These are phyloP conservation scores for Lamellibrachia columna DNA, from an alignment of 2,888 invertebrate genomes.

Conservation along the genomic window DNA sequence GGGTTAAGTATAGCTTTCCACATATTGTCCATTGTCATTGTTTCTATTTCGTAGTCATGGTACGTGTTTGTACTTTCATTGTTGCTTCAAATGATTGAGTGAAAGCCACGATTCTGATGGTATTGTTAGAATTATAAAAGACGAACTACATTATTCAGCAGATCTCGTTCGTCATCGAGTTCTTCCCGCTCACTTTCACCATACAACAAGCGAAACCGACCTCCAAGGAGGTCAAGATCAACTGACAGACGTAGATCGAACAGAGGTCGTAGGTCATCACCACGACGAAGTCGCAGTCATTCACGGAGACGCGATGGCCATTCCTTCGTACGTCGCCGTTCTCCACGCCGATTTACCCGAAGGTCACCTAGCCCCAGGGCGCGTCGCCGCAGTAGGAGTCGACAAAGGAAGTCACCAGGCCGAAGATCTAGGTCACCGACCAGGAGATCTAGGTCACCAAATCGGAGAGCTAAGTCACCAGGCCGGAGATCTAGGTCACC, in stretches of 20 bases:
- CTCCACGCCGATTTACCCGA: neutral
- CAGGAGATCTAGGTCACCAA: neutral
- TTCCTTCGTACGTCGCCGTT: neutral
- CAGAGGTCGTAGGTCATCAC: neutral
- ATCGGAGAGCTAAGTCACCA: neutral
- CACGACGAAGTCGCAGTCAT: constrained; percentile 10
- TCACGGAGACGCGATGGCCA: neutral
- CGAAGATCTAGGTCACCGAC: neutral
- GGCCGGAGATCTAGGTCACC: neutral
- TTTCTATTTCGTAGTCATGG: no score
- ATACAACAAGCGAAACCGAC: constrained; percentile 10
- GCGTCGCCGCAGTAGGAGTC: neutral
- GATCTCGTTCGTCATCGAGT: neutral
- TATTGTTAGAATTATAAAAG: no score
- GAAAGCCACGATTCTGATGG: no score
- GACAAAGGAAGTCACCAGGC: neutral
- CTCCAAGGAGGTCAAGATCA: neutral
- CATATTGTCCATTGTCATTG: no score
- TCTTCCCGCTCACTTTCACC: neutral
- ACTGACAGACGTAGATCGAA: constrained; percentile 3
- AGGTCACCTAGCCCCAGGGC: neutral
- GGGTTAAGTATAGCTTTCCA: no score
- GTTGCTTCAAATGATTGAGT: no score
- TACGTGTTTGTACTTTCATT: no score
- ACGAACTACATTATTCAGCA: neutral